Percentiles rank a stretch among this genome's conserved stretches.
These are phyloP conservation scores for Lithosia quadra DNA, from an alignment of 2,888 invertebrate species.

Conservation along the genomic window DNA sequence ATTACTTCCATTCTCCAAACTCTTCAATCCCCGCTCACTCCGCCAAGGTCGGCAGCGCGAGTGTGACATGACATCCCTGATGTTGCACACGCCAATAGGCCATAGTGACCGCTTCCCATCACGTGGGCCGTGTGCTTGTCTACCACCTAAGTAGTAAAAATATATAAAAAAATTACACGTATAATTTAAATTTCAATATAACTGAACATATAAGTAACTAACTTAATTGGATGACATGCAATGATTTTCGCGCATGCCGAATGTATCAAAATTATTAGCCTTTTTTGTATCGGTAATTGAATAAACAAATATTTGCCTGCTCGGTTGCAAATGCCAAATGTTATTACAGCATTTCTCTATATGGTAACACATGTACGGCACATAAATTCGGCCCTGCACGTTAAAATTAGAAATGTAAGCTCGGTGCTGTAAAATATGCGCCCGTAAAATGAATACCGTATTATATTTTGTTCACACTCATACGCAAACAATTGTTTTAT, in stretches of 20 bases:
- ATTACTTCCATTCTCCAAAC: too few relatives aligned
- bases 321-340: conserved; percentile 69
- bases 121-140: too few relatives aligned
- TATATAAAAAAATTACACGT: too few relatives aligned
- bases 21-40: too few relatives aligned
- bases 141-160: too few relatives aligned
- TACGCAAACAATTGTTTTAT: conserved; percentile 63
- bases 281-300: conserved; percentile 50
- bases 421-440: conserved; percentile 77
- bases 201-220: too few relatives aligned
- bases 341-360: conserved; percentile 75
- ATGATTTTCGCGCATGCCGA: conserved; percentile 6
- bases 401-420: conserved; percentile 85
- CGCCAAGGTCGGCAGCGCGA: too few relatives aligned
- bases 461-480: conserved; percentile 68
- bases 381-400: conserved; percentile 82
- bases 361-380: conserved; percentile 79
- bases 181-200: background rate
- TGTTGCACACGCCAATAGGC: too few relatives aligned
- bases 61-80: too few relatives aligned
- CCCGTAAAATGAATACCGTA: conserved; percentile 79
- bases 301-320: conserved; percentile 67
- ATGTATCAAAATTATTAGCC: conserved; percentile 39
- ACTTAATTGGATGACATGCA: background rate
- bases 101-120: too few relatives aligned